These are phyloP conservation scores for Malaclemys terrapin DNA, from an alignment of 2,113 vertebrate genomes.

Conservation along the genomic window DNA sequence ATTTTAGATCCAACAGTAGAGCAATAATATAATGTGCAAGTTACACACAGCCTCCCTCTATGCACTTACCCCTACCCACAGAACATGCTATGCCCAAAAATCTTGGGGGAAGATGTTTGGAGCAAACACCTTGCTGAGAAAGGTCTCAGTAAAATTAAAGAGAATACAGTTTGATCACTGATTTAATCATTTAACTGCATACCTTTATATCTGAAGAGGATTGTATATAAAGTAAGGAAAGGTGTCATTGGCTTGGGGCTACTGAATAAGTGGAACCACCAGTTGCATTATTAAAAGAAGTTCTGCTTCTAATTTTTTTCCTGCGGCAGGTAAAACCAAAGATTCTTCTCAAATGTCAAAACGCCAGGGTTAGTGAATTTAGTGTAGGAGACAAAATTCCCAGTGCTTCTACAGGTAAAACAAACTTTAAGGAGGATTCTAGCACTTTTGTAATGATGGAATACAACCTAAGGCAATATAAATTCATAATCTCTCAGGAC, in stretches of 20 bases:
- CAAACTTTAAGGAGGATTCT: slow-evolving; percentile 79
- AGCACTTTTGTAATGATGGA: slow-evolving; percentile 81
- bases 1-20: neutral
- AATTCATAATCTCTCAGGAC: slow-evolving; percentile 80
- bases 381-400: slow-evolving; percentile 79
- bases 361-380: slow-evolving; percentile 68
- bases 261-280: slow-evolving; percentile 68
- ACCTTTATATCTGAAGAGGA: neutral
- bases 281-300: slow-evolving; percentile 78
- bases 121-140: slow-evolving; percentile 36
- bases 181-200: slow-evolving; percentile 60
- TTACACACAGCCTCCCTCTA: neutral
- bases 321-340: slow-evolving; percentile 62
- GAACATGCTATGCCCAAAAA: slow-evolving; percentile 6
- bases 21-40: neutral
- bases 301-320: slow-evolving; percentile 76
- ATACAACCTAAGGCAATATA: slow-evolving; percentile 80
- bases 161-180: slow-evolving; percentile 54
- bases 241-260: slow-evolving; percentile 59
- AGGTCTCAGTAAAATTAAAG: slow-evolving; percentile 40
- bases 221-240: slow-evolving; percentile 64
- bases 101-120: neutral
- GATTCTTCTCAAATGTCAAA: slow-evolving; percentile 79
- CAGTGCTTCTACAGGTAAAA: slow-evolving; percentile 78
- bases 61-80: neutral